Base-by-base conservation (phyloP, 1,140 invertebrate species). In the Cephus cinctus region DNA sequence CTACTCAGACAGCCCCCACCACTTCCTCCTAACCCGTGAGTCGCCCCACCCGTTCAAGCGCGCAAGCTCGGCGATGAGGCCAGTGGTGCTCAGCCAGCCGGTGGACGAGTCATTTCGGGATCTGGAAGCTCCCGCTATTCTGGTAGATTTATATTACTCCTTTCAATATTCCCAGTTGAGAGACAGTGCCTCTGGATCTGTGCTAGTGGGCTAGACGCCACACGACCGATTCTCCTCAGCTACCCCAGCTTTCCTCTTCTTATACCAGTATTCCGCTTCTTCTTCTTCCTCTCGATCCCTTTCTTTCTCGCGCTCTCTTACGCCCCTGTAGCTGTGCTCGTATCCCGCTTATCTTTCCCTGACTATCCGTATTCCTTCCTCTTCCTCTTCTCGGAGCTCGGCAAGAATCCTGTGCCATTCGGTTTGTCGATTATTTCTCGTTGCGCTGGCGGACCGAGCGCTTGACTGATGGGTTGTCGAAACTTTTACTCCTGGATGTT, bases 171-270 rank as follows among this genome's bases (percentile, higher is more conserved):
- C n/a, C 32, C 46, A 43, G 25, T 50, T 67, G 63, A 64, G 65
- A 56, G 46, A 43, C 63, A 50, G 57, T 61, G 48, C 5, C 18
- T 35, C 42, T 35, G 47, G 57, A 67, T 63, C 56, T 63, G 61
- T 63, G 63, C 59, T 65, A 67, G 53, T 63, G 59, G 64, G 63
- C 61, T 65, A 65, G 51, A 51, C 58, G 56, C 50, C 51, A 58
- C 6, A 6, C 25, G 25, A n/a, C 25, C 25, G 6, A 6, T 6
- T n/a, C 25, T n/a, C 25, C 25, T 27, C 25, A 6, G 25, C 25
- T n/a, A n/a, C 25, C 6, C n/a, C 12, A 2, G 3, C 12, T 12
- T 2, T 30, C 3, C 12, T 30, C 27, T 30, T 30, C 27, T 30
- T 30, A 30, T 30, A 2, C 12, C 4, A 9, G 2, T 30, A 9